A percentile compares a stretch with the other conserved stretches of the same genome.
These are phyloP conservation scores for Eupeodes luniger DNA, from an alignment of 2,888 invertebrate species.

Conservation along the genomic window DNA sequence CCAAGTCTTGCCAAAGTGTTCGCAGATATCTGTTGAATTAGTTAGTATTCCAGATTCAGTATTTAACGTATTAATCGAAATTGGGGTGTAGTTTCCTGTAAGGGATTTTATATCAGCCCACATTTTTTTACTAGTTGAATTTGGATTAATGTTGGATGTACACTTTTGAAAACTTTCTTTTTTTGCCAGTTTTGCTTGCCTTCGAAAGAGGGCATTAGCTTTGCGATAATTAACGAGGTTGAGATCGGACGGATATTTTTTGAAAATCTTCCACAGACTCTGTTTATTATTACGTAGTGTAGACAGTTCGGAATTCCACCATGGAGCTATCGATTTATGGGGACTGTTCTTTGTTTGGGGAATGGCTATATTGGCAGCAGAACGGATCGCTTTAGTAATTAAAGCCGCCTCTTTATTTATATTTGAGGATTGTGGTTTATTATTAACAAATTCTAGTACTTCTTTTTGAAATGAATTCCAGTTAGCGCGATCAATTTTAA, in stretches of 20 bases:
- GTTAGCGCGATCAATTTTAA: too few relatives aligned
- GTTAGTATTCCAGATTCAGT: not conserved
- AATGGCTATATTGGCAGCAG: not conserved
- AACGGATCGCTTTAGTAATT: not conserved
- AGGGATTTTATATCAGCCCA: conserved; percentile 5
- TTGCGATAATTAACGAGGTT: not conserved
- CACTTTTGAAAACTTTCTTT: not conserved
- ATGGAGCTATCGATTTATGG: not conserved
- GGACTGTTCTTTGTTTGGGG: not conserved
- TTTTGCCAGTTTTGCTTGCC: not conserved
- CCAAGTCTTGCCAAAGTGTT: not conserved
- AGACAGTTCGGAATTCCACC: not conserved
- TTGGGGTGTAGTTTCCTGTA: too few relatives aligned
- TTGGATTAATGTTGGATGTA: not conserved
- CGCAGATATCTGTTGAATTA: not conserved
- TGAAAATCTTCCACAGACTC: not conserved
- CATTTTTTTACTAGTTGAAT: conserved; percentile 6
- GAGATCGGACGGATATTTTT: not conserved
- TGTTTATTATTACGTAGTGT: not conserved
- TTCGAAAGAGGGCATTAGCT: not conserved
- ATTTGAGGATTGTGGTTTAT: not conserved
- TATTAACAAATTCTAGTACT: too few relatives aligned
- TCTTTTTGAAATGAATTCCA: too few relatives aligned
- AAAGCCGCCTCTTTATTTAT: conserved; percentile 3
- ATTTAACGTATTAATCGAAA: not conserved